Conservation (phyloP, 2,888 invertebrate species). For the Blastobasis adustella region DNA sequence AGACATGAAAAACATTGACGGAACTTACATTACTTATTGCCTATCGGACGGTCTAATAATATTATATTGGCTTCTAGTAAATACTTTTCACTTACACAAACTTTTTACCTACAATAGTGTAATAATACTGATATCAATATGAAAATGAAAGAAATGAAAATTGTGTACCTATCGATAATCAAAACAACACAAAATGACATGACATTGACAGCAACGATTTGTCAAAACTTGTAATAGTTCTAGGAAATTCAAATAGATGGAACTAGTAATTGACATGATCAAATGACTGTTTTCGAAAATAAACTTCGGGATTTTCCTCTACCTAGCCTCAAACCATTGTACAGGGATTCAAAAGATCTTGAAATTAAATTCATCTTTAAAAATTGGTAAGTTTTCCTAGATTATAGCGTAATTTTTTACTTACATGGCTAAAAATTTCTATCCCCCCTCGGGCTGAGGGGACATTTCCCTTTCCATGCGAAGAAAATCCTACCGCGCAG, state of each 20-base stretch:
- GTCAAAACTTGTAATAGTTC: conserved; percentile 18
- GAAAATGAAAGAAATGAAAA: too few relatives aligned
- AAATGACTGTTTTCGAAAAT: conserved; percentile 65
- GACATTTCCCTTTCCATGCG: conserved; percentile 68
- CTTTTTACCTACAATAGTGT: too few relatives aligned
- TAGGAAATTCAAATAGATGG: conserved; percentile 47
- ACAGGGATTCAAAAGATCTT: too few relatives aligned
- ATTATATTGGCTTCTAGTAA: too few relatives aligned
- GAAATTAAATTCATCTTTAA: background rate
- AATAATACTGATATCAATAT: too few relatives aligned
- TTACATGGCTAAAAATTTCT: conserved; percentile 34
- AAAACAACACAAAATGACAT: too few relatives aligned
- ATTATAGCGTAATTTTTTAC: conserved; percentile 22
- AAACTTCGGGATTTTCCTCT: conserved; percentile 61
- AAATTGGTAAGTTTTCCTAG: conserved; percentile 46
- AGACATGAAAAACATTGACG: too few relatives aligned
- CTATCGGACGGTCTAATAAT: too few relatives aligned
- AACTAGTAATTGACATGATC: conserved; percentile 54
- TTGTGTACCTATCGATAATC: too few relatives aligned
- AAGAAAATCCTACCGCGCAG: conserved; percentile 76
- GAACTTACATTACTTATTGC: too few relatives aligned
- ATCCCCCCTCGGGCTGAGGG: conserved; percentile 66
- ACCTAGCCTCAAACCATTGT: conserved; percentile 24
- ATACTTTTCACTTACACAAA: too few relatives aligned
- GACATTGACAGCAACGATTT: too few relatives aligned